These are phyloP conservation scores for Brachypodius melanocephalos DNA, from an alignment of 2,113 vertebrate genomes.

Conservation along the genomic window DNA sequence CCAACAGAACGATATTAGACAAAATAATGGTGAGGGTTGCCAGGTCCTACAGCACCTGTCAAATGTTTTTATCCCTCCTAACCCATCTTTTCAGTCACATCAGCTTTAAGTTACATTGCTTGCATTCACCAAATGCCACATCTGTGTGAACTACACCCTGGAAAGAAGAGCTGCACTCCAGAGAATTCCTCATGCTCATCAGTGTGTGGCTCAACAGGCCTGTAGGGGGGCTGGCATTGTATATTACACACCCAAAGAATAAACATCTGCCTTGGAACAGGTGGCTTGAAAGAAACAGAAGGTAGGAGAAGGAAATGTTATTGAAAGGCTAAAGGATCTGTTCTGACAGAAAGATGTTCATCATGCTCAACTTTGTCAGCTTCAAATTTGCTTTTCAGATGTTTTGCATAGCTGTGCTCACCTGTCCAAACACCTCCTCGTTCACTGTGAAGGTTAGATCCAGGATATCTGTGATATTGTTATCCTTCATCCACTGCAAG, in stretches of 20 bases:
- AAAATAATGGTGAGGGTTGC: background rate
- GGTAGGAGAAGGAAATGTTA: background rate
- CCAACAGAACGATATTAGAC: background rate
- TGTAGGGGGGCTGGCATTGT: background rate
- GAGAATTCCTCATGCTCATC: conserved; percentile 46
- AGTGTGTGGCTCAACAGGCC: conserved; percentile 7
- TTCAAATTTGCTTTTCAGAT: conserved; percentile 8
- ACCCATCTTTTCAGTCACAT: background rate
- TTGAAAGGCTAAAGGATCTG: conserved; percentile 10
- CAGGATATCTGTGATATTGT: conserved; percentile 95
- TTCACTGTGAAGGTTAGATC: conserved; percentile 98
- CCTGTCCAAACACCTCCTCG: conserved; percentile 98
- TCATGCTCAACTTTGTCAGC: background rate
- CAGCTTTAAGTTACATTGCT: background rate
- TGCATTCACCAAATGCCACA: conserved; percentile 22
- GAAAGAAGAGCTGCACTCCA: background rate
- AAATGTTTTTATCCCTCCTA: background rate
- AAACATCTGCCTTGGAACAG: conserved; percentile 32
- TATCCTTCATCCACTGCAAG: conserved; percentile 99
- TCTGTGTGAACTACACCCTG: background rate
- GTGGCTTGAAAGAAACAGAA: conserved; percentile 40
- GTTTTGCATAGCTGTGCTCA: conserved; percentile 59
- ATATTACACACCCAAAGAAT: background rate
- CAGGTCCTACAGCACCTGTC: background rate
- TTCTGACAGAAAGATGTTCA: conserved; percentile 35